phyloP scores from a whole-genome alignment of 2,113 vertebrate species.

The Pterocles burchelli region DNA sequence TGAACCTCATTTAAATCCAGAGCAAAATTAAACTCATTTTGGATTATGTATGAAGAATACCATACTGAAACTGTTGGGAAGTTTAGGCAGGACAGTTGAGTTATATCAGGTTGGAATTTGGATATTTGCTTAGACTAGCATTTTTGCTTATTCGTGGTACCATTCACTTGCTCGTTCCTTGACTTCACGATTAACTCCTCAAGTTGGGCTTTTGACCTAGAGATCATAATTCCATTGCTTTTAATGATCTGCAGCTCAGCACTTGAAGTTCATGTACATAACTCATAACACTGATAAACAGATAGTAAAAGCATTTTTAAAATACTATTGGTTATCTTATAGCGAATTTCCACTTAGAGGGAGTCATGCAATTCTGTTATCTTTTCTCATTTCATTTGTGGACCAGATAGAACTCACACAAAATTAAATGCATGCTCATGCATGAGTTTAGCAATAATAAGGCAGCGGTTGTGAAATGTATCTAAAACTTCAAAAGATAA shows the following conservation, averaged over 20 bases:
- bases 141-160: slow-evolving; percentile 48
- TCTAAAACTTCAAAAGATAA: neutral
- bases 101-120: neutral
- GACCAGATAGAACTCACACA: neutral
- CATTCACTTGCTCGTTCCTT: neutral
- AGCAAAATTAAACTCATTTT: neutral
- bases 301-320: neutral
- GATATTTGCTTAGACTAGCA: slow-evolving; percentile 8
- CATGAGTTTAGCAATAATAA: neutral
- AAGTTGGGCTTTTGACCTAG: neutral
- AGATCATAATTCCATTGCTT: neutral
- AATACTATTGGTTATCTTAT: neutral
- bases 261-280: neutral
- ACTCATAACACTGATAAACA: neutral
- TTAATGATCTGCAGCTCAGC: neutral
- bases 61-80: neutral
- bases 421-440: neutral
- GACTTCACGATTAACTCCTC: neutral
- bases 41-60: neutral
- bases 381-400: neutral
- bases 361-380: neutral
- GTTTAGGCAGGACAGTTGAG: neutral
- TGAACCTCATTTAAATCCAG: neutral
- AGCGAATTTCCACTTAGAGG: neutral
- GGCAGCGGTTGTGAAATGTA: neutral